These are phyloP conservation scores for Agrotis segetum DNA, from an alignment of 2,888 invertebrate species.

Conservation along the genomic window DNA sequence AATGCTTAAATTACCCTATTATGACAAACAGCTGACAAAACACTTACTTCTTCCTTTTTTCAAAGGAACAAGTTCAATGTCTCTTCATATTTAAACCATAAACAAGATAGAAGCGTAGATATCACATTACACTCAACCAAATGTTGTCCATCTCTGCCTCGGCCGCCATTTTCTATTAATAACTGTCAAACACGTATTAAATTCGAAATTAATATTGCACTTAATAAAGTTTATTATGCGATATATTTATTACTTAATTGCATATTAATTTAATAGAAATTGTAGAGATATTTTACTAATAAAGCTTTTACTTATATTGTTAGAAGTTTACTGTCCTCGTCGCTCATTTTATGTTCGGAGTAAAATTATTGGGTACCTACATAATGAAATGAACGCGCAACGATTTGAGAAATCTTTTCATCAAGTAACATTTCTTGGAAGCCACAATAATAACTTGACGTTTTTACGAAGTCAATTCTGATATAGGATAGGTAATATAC, in stretches of 20 bases:
- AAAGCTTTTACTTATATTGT: too few species aligned
- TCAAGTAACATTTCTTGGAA: not conserved
- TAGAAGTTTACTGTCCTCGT: conserved; percentile 16
- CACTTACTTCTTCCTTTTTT: conserved; percentile 8
- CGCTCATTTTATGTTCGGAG: not conserved
- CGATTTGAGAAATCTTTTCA: not conserved
- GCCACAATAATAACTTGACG: not conserved
- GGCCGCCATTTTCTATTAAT: conserved; percentile 53
- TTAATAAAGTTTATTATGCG: conserved; percentile 35
- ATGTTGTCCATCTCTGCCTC: conserved; percentile 41
- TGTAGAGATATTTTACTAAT: not conserved
- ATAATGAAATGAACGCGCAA: not conserved
- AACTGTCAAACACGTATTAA: conserved; percentile 55
- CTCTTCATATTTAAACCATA: conserved; percentile 26
- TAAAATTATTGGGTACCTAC: conserved; percentile 11
- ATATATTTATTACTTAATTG: conserved; percentile 37
- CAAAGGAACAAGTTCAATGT: conserved; percentile 48
- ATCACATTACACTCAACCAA: conserved; percentile 50
- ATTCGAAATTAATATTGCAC: conserved; percentile 44
- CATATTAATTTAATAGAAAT: conserved; percentile 34
- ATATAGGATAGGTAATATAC: not conserved
- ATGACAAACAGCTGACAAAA: conserved; percentile 27
- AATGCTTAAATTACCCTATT: not conserved
- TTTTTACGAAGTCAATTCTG: not conserved
- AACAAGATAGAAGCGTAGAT: conserved; percentile 34